phyloP scores from a whole-genome alignment of 2,888 invertebrate genomes.

The Stenichneumon culpator region DNA sequence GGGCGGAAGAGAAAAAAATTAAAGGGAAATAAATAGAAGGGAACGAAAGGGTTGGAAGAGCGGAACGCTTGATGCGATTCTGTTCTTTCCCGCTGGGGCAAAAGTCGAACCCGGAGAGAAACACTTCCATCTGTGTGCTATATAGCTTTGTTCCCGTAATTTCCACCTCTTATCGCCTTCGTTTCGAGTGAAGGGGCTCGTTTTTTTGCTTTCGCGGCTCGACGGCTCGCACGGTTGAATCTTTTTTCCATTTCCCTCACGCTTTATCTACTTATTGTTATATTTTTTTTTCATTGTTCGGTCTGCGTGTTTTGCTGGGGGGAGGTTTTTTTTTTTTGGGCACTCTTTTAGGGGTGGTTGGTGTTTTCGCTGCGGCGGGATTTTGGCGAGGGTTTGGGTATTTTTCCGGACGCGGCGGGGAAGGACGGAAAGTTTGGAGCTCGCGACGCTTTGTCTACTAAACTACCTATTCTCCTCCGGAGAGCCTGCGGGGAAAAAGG shows the following conservation, averaged over 20 bases:
- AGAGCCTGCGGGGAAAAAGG: constrained; percentile 6
- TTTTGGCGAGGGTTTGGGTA: neutral
- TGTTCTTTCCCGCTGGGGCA: constrained; percentile 7
- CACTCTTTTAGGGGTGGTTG: neutral
- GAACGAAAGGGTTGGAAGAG: constrained; percentile 16
- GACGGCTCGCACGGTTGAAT: neutral
- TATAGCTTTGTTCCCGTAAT: constrained; percentile 20
- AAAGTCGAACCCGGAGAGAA: neutral
- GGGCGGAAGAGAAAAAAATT: neutral
- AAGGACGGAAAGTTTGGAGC: constrained; percentile 35
- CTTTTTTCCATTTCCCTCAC: constrained; percentile 28
- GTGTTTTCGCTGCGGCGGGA: neutral
- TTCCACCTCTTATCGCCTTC: constrained; percentile 55
- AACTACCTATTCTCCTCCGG: constrained; percentile 31
- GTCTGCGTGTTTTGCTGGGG: neutral
- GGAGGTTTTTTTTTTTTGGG: neutral
- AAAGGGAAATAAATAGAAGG: neutral
- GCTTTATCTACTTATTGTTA: constrained; percentile 46
- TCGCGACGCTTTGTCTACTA: constrained; percentile 41
- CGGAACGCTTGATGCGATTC: constrained; percentile 1
- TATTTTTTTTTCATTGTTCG: constrained; percentile 19
- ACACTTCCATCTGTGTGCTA: too few species aligned
- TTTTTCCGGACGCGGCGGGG: constrained; percentile 8
- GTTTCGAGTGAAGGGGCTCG: constrained; percentile 31
- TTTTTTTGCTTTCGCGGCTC: neutral